Percentiles rank a stretch among this genome's conserved stretches.
These are phyloP conservation scores for Gymnorhina tibicen DNA, from an alignment of 2,113 vertebrate species.

Conservation along the genomic window DNA sequence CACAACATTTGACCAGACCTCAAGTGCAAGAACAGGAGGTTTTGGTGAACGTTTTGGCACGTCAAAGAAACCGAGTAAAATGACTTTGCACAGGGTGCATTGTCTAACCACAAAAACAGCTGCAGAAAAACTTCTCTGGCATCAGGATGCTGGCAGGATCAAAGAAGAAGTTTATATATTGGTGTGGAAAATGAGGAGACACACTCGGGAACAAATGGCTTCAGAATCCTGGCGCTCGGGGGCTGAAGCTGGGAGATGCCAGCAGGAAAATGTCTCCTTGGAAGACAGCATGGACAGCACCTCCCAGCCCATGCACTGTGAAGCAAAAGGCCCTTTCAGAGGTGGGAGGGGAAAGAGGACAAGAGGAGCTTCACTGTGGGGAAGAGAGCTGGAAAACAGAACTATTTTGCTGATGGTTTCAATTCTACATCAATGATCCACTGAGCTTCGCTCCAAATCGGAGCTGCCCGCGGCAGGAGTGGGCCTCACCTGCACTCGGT, in stretches of 20 bases:
- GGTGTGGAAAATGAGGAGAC: not conserved
- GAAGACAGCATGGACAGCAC: not conserved
- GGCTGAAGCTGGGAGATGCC: not conserved
- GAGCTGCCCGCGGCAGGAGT: fast-evolving
- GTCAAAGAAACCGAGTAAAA: not conserved
- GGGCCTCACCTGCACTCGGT: not conserved
- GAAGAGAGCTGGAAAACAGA: not conserved
- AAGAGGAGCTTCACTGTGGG: not conserved
- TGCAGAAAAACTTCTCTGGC: not conserved
- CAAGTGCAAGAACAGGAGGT: not conserved
- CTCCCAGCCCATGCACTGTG: not conserved
- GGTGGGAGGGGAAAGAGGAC: not conserved
- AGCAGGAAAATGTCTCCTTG: not conserved
- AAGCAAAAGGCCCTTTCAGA: fast-evolving
- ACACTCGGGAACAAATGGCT: not conserved
- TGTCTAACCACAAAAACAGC: not conserved
- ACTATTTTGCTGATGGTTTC: not conserved
- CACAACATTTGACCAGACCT: not conserved
- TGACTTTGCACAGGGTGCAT: not conserved
- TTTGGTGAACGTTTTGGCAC: not conserved
- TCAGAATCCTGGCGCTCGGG: not conserved
- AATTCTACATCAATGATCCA: not conserved
- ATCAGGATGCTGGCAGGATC: not conserved
- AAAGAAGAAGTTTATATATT: not conserved
- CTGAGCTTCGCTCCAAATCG: fast-evolving